Conservation (phyloP, 2,113 vertebrate genomes). For the Petrocephalus zakoni region DNA sequence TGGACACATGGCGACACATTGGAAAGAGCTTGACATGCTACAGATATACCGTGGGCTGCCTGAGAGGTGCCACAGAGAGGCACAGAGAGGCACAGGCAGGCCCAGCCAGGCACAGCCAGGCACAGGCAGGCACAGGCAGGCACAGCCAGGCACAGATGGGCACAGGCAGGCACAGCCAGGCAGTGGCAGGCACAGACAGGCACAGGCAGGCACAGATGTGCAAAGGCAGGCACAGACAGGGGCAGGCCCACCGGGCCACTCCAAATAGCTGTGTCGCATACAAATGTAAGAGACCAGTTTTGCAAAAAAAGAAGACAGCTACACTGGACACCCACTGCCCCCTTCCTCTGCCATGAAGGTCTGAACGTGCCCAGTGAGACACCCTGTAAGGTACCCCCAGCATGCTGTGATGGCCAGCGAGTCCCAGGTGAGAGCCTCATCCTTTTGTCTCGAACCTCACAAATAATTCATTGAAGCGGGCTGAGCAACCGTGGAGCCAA, state of each 20-base stretch:
- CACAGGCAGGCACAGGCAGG: neutral
- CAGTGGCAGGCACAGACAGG: no score
- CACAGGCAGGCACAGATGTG: no score
- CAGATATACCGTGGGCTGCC: neutral
- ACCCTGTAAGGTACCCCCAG: slow-evolving; percentile 28
- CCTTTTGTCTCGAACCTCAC: slow-evolving; percentile 63
- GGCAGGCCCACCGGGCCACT: neutral
- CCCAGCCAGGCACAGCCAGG: neutral
- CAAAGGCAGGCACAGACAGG: neutral
- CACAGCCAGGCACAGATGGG: neutral
- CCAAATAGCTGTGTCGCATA: neutral
- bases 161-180: neutral
- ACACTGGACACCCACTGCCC: neutral
- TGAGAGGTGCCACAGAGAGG: no score
- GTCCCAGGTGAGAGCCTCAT: slow-evolving; percentile 52
- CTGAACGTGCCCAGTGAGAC: neutral
- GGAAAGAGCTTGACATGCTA: neutral
- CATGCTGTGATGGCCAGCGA: slow-evolving; percentile 47
- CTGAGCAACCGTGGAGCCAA: slow-evolving; percentile 52
- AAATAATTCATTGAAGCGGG: slow-evolving; percentile 72
- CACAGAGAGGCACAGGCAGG: neutral
- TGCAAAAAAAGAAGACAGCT: neutral
- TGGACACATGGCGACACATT: neutral
- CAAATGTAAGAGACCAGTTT: neutral
- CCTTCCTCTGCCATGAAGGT: neutral